Evolutionary conservation across 2,888 invertebrate genomes (phyloP), one percentile per base, ranked within the genome.

Genomic region (Globia sparganii): DNA sequence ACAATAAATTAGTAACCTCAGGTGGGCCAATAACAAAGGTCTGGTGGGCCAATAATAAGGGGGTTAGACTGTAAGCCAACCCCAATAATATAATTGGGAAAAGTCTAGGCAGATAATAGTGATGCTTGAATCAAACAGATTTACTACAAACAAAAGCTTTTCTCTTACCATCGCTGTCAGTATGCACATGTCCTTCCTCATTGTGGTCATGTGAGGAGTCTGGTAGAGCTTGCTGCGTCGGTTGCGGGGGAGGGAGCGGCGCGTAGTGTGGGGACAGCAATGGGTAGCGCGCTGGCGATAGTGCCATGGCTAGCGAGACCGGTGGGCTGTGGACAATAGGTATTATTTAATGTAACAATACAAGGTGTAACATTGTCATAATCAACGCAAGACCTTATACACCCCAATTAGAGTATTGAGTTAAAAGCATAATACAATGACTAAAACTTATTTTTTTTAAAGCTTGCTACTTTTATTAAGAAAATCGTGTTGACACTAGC

Each of bases 231-330:
- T 91, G 91, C 84, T 96, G 94, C 90, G 89, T 96, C 11, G 97
- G 97, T 49, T 97, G 97, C 5, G 97, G 97, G 34, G 97, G 97
- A 2, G 97, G 97, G 80, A 98, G 93, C 40, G 97, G 96, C 28
- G 97, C 97, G 94, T 98, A 98, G 91, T 98, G 97, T 0, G 96
- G 96, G 13, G 98, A 97, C 65, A 98, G 97, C 68, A 98, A 97
- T 31, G 98, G 96, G 88, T 93, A 97, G 79, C 94, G 97, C 64
- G 94, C 96, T 81, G 97, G 95, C 77, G 97, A 97, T 85, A 97
- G 85, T 3, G 97, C 97, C 97, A 97, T 97, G 2, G 97, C 97
- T 62, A 98, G 95, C 25, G 98, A 98, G 34, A 98, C 98, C 68
- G 98, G 98, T 34, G 98, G 98, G 79, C 98, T 98, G 88, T 31